Percentiles rank a stretch among this genome's conserved stretches.
Conservation (phyloP, 2,888 invertebrate species). For the Ormyrus labotus region DNA sequence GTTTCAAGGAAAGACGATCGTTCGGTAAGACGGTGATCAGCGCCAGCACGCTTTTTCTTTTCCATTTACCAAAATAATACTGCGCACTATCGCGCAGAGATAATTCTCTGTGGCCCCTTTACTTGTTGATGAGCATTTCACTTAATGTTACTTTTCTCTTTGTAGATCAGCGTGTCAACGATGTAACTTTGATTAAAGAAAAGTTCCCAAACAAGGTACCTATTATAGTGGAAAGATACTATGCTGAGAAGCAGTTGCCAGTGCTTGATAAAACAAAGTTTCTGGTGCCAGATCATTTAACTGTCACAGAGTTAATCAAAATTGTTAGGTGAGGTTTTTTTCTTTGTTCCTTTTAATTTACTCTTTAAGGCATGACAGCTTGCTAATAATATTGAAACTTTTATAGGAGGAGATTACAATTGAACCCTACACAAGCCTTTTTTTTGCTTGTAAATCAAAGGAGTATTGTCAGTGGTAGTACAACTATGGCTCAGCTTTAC, state of each 20-base stretch:
- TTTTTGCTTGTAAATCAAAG: conserved; percentile 90
- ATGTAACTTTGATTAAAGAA: conserved; percentile 68
- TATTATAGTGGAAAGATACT: conserved; percentile 89
- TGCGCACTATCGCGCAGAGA: conserved; percentile 32
- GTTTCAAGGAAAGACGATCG: conserved; percentile 72
- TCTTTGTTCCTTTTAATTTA: conserved; percentile 10
- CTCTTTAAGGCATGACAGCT: conserved; percentile 9
- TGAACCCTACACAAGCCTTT: conserved; percentile 84
- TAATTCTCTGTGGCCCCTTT: background rate
- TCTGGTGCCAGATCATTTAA: conserved; percentile 91
- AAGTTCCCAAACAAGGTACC: conserved; percentile 76
- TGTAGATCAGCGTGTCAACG: conserved; percentile 68
- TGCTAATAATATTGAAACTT: background rate
- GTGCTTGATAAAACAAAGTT: conserved; percentile 90
- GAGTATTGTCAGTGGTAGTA: conserved; percentile 87
- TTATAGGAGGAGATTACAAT: conserved; percentile 79
- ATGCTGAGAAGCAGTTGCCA: conserved; percentile 87
- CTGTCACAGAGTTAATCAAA: conserved; percentile 91
- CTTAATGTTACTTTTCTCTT: background rate
- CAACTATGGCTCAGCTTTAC: conserved; percentile 89
- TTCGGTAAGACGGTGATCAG: conserved; percentile 63
- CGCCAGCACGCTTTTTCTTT: conserved; percentile 33
- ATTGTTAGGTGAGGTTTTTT: conserved; percentile 83
- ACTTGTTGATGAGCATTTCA: background rate
- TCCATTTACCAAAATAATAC: conserved; percentile 2